phyloP scores from a whole-genome alignment of 2,113 vertebrate species.

The Cyanoderma ruficeps region DNA sequence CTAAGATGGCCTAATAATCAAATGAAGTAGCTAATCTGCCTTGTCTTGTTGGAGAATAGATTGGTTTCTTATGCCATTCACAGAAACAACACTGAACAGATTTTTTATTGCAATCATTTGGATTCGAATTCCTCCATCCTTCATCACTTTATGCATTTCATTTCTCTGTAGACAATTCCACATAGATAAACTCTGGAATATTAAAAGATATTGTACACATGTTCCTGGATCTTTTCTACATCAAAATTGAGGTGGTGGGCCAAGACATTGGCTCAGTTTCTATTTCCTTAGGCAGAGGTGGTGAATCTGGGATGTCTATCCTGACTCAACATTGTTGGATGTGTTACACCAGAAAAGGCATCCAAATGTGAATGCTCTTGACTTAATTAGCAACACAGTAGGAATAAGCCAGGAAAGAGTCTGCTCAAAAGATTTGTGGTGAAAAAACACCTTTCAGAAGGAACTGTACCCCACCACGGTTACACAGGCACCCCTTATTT shows the following conservation, averaged over 20 bases:
- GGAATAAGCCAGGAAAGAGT: not conserved
- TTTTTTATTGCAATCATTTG: not conserved
- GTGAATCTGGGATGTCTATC: not conserved
- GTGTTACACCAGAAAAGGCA: not conserved
- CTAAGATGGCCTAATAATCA: not conserved
- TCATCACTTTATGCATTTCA: not conserved
- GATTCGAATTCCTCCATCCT: not conserved
- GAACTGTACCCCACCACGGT: not conserved
- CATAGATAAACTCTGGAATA: not conserved
- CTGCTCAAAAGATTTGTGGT: not conserved
- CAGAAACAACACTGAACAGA: not conserved
- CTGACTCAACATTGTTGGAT: fast-evolving
- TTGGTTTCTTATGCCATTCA: not conserved
- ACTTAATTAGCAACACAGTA: not conserved
- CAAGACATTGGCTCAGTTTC: not conserved
- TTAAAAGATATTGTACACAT: not conserved
- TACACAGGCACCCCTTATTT: not conserved
- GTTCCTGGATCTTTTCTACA: not conserved
- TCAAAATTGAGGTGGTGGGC: not conserved
- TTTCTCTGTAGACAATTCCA: not conserved
- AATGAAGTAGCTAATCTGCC: not conserved
- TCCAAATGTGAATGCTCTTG: not conserved
- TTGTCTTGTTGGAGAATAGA: not conserved
- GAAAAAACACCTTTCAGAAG: not conserved
- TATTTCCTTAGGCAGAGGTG: not conserved